Evolutionary conservation across 2,888 invertebrate genomes (phyloP).

Genomic region (Pycnomerus fuliginosus): DNA sequence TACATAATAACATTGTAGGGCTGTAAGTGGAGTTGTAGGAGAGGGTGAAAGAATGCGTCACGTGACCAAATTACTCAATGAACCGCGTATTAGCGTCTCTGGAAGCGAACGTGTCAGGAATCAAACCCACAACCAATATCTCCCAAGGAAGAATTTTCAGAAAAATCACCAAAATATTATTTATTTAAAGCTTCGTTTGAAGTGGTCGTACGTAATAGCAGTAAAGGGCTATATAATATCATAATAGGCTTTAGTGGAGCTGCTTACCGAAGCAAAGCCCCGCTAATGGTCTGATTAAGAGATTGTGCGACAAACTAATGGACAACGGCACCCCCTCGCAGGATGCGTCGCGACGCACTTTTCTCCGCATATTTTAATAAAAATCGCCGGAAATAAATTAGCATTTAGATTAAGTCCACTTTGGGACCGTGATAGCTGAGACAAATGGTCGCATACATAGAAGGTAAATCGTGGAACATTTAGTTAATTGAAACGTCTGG

Average conservation of each 20-base stretch:
- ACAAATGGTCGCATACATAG: conserved; percentile 45
- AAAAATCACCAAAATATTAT: conserved; percentile 1
- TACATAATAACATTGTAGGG: conserved; percentile 47
- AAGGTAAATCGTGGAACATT: conserved; percentile 54
- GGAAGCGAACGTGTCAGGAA: conserved; percentile 38
- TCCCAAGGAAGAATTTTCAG: conserved; percentile 28
- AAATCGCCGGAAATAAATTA: conserved; percentile 33
- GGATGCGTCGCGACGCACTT: background rate
- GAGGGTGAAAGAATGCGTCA: conserved; percentile 46
- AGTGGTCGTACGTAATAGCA: conserved; percentile 37
- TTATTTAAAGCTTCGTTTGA: no score
- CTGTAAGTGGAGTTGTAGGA: conserved; percentile 37
- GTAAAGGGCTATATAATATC: conserved; percentile 50
- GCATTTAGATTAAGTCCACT: conserved; percentile 48
- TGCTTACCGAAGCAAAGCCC: conserved; percentile 48
- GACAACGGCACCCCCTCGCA: conserved; percentile 15
- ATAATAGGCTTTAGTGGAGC: conserved; percentile 52
- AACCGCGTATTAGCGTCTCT: conserved; percentile 47
- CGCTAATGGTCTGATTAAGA: conserved; percentile 56
- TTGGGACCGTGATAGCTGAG: conserved; percentile 38
- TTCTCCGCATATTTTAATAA: conserved; percentile 1
- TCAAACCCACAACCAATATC: no score
- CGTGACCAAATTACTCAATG: conserved; percentile 54
- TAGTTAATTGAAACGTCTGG: conserved; percentile 56
- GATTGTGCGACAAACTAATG: conserved; percentile 50